A percentile compares a stretch with the other conserved stretches of the same genome.
phyloP scores from a whole-genome alignment of 2,113 vertebrate genomes.

The Rutilus rutilus region DNA sequence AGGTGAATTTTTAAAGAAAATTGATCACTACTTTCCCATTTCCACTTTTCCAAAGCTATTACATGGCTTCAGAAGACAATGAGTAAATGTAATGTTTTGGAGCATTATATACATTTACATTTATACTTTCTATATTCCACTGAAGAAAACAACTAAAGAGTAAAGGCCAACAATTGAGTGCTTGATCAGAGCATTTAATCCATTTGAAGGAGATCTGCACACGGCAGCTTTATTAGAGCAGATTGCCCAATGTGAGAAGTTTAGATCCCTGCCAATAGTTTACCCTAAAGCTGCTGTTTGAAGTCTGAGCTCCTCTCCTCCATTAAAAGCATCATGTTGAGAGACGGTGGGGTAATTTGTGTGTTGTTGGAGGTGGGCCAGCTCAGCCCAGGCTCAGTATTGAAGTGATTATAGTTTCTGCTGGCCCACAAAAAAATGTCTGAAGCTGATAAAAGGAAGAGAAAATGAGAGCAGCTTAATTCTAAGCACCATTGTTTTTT shows the following conservation, averaged over 20 bases:
- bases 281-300: conserved; percentile 67
- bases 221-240: conserved; percentile 46
- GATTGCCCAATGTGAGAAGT: conserved; percentile 68
- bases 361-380: conserved; percentile 61
- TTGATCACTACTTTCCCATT: background rate
- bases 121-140: background rate
- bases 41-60: background rate
- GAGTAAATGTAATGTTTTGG: background rate
- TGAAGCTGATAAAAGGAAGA: conserved; percentile 51
- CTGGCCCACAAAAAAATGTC: conserved; percentile 56
- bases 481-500: background rate
- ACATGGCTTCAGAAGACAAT: no score
- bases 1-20: background rate
- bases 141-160: background rate
- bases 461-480: conserved; percentile 26
- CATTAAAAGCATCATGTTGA: conserved; percentile 57
- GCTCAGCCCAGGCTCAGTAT: conserved; percentile 58
- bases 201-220: conserved; percentile 56
- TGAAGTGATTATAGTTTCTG: conserved; percentile 65
- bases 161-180: background rate
- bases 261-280: conserved; percentile 66
- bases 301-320: conserved; percentile 64
- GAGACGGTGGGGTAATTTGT: conserved; percentile 69
- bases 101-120: background rate
- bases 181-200: conserved; percentile 53